Percentiles rank a stretch among this genome's conserved stretches.
Conservation (phyloP, 2,113 vertebrate species). For the Pholis gunnellus region DNA sequence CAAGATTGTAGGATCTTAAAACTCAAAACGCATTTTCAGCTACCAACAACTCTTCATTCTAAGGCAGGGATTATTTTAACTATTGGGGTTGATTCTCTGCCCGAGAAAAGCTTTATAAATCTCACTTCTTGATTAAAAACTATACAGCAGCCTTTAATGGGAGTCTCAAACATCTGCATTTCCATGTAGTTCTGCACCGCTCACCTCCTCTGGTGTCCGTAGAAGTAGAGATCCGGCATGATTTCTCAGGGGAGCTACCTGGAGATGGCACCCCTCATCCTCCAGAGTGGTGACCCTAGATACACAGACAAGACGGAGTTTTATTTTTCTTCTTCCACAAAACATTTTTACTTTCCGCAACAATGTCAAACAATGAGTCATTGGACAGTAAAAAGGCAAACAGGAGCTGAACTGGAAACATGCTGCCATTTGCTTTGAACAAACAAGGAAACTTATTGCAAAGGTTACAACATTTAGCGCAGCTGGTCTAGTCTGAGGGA, state of each 20-base stretch:
- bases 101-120: not conserved
- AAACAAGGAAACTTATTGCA: not conserved
- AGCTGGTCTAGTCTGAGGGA: not conserved
- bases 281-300: not conserved
- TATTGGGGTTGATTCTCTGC: not conserved
- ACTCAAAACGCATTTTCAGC: not conserved
- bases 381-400: not conserved
- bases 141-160: not conserved
- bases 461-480: not conserved
- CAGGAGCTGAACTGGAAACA: not conserved
- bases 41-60: too few relatives aligned
- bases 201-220: not conserved
- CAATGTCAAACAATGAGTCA: not conserved
- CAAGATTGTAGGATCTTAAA: not conserved
- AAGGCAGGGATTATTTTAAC: not conserved
- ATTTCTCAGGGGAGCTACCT: not conserved
- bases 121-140: not conserved
- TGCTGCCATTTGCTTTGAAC: conserved; percentile 1
- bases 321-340: not conserved
- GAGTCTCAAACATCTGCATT: not conserved
- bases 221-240: not conserved
- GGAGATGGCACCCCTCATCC: not conserved
- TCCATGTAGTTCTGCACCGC: not conserved
- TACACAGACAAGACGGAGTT: not conserved
- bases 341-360: not conserved